Evolutionary conservation across 23 tunicate genomes (phyloP), one percentile per base, ranked within the genome.

Genomic region (Halocynthia roretzi): DNA sequence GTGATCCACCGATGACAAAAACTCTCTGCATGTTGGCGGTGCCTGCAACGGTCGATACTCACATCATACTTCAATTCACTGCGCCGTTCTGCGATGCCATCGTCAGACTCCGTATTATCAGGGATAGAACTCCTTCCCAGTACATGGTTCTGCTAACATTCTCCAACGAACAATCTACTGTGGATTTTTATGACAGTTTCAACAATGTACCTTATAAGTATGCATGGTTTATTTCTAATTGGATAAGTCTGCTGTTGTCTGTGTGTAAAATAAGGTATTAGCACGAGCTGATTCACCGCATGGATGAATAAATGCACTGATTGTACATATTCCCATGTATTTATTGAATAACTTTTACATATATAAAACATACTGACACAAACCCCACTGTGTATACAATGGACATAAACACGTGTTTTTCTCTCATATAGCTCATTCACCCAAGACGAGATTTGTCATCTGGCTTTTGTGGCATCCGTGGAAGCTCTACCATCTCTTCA

Each of bases 381-480:
- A 31, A 31, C 44, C 4, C 44, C 44, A 31, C 4, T 31, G 44
- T 31, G 4, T 31, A 31, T 31, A 31, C 44, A 4, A 31, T 31
- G 44, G 44, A 31, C 44, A 31, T 31, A 31, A 31, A 31, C 44
- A 31, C 44, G 4, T 31, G 44, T 31, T 31, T 31, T 31, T 31
- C 4, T 31, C 44, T 31, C 4, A 31, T 31, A 31, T 31, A 92
- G 98, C 72, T 92, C 92, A 2, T 44, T 83, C 7, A 49, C 79
- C 8, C 86, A 91, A 18, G 98, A 89, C 0, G 89, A 92, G 49
- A 72, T 92, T 51, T 92, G 98, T 50, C 98, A 77, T 53, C 82
- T 94, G 8, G 99, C 96, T 10, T 94, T 87, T 81, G 99, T 94
- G 21, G 95, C 95, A 64, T 84, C 90, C 10, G 85, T 94, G 12